Percentiles rank a stretch among this genome's conserved stretches.
phyloP scores from a whole-genome alignment of 2,113 vertebrate species.

The Euleptes europaea region DNA sequence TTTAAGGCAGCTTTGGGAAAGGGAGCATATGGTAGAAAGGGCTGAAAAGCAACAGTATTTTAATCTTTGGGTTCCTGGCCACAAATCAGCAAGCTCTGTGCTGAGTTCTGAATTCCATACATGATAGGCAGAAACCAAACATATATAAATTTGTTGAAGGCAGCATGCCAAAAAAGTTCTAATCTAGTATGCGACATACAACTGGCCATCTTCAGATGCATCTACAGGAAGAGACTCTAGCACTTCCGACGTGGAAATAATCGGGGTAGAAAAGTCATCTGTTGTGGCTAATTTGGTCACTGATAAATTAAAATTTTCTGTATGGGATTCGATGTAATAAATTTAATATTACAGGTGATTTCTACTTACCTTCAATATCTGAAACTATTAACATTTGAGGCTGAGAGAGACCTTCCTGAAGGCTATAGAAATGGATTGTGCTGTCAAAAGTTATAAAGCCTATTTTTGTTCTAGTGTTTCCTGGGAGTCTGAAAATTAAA shows the following conservation, averaged over 20 bases:
- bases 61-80: background rate
- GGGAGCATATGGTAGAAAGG: background rate
- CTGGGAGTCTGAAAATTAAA: conserved; percentile 86
- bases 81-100: background rate
- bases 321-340: conserved; percentile 8
- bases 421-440: conserved; percentile 98
- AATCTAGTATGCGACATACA: background rate
- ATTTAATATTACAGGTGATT: conserved; percentile 9
- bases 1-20: too few species aligned
- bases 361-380: conserved; percentile 91
- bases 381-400: conserved; percentile 98
- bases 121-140: background rate
- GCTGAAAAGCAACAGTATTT: background rate
- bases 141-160: background rate
- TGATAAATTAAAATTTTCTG: background rate
- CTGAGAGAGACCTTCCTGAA: conserved; percentile 96
- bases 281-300: background rate
- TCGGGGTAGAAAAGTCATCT: background rate
- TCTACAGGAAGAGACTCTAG: background rate
- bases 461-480: conserved; percentile 94
- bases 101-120: background rate
- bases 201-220: background rate
- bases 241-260: background rate
- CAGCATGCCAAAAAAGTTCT: background rate
- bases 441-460: conserved; percentile 98